Evolutionary conservation across 2,888 invertebrate genomes (phyloP).

Genomic region (Polydrusus pterygomalis): DNA sequence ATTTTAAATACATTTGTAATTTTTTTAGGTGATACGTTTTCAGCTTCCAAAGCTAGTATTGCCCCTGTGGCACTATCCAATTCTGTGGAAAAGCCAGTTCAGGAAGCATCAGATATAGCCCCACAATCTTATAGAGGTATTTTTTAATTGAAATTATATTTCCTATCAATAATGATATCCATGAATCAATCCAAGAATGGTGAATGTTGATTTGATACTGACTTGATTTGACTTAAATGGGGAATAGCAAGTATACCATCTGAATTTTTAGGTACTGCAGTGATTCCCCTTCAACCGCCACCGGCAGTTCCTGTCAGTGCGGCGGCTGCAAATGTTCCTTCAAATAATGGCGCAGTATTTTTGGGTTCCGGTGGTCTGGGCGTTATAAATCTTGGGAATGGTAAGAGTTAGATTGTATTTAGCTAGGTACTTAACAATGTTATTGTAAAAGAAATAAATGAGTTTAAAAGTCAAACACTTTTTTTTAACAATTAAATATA

Average conservation of each 20-base stretch:
- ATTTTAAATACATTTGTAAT: conserved; percentile 6
- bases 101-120: conserved; percentile 63
- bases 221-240: neutral
- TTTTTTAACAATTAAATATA: no score
- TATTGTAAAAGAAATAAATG: no score
- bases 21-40: conserved; percentile 25
- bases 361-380: conserved; percentile 69
- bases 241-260: neutral
- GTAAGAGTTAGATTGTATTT: conserved; percentile 52
- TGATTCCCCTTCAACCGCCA: conserved; percentile 63
- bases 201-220: no score
- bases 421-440: no score
- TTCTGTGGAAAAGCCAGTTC: conserved; percentile 65
- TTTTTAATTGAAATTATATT: neutral
- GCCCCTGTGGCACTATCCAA: conserved; percentile 56
- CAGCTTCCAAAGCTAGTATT: conserved; percentile 38
- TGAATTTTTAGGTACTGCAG: conserved; percentile 58
- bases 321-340: conserved; percentile 64
- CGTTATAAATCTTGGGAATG: conserved; percentile 68
- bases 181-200: no score
- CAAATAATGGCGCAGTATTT: conserved; percentile 64
- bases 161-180: no score
- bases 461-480: no score
- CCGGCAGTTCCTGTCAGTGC: conserved; percentile 66
- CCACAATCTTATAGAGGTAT: conserved; percentile 63